A percentile compares a stretch with the other conserved stretches of the same genome.
These are phyloP conservation scores for Nemurella pictetii DNA, from an alignment of 2,888 invertebrate species.

Conservation along the genomic window DNA sequence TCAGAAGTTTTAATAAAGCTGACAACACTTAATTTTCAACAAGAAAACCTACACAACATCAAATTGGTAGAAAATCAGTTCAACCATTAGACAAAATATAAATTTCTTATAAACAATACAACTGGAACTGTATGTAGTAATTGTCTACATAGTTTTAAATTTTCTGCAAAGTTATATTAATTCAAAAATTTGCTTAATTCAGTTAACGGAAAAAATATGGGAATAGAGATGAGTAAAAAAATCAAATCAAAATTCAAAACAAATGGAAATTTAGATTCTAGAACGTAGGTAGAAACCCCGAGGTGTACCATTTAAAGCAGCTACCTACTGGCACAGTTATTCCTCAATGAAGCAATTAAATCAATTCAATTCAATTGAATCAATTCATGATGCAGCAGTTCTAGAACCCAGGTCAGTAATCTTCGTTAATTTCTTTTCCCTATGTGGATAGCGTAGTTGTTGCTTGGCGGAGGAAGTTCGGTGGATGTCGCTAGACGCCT, in stretches of 20 bases:
- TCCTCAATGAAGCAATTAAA: background rate
- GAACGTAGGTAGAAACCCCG: background rate
- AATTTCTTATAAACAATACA: no score
- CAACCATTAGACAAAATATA: background rate
- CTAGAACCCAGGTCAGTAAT: background rate
- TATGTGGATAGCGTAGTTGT: slow-evolving; percentile 15
- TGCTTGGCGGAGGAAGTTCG: background rate
- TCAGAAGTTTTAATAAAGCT: background rate
- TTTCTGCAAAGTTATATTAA: background rate
- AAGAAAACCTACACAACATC: background rate
- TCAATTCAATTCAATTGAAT: no score
- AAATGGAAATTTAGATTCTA: background rate
- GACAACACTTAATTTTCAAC: background rate
- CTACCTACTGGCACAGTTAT: background rate
- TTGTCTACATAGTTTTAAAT: no score
- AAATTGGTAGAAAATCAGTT: background rate
- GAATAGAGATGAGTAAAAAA: no score
- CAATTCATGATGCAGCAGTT: background rate
- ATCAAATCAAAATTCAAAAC: background rate
- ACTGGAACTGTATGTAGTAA: no score
- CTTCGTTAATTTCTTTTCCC: background rate
- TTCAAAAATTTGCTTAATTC: background rate
- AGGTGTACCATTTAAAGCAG: background rate
- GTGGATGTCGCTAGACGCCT: no score
- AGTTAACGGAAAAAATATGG: no score